These are phyloP conservation scores for Oreocharis arfaki DNA, from an alignment of 2,113 vertebrate species.

Conservation along the genomic window DNA sequence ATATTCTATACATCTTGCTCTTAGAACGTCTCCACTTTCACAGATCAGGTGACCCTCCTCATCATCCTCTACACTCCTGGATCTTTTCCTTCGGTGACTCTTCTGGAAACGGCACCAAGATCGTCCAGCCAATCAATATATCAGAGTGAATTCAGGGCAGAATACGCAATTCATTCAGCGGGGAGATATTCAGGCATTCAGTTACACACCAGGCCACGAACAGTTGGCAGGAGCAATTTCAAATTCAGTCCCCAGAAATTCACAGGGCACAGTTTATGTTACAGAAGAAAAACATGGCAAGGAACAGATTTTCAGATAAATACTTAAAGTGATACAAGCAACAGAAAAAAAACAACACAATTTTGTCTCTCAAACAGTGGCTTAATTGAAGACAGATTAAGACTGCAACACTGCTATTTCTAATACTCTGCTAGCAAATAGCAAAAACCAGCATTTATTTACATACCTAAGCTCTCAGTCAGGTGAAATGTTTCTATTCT, in stretches of 20 bases:
- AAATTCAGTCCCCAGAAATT: slow-evolving; percentile 99
- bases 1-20: slow-evolving; percentile 99
- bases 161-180: slow-evolving; percentile 97
- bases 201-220: slow-evolving; percentile 90
- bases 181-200: slow-evolving; percentile 98
- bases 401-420: slow-evolving; percentile 65
- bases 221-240: slow-evolving; percentile 96
- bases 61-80: slow-evolving; percentile 99
- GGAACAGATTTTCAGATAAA: slow-evolving; percentile 99
- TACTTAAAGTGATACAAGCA: slow-evolving; percentile 84
- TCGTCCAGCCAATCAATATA: slow-evolving; percentile 87
- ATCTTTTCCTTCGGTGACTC: slow-evolving; percentile 98
- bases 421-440: slow-evolving; percentile 58
- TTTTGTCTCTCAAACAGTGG: slow-evolving; percentile 78
- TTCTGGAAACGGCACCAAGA: slow-evolving; percentile 92
- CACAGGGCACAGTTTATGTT: slow-evolving; percentile 99
- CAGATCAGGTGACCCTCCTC: slow-evolving; percentile 99
- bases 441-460: background rate
- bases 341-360: slow-evolving; percentile 82
- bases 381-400: slow-evolving; percentile 76
- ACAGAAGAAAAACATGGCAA: slow-evolving; percentile 99
- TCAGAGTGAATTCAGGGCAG: slow-evolving; percentile 91
- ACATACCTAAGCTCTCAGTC: slow-evolving; percentile 15
- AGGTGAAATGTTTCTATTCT: slow-evolving; percentile 17
- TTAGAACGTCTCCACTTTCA: slow-evolving; percentile 99